These are phyloP conservation scores for Danionella cerebrum DNA, from an alignment of 2,113 vertebrate genomes.

Conservation along the genomic window DNA sequence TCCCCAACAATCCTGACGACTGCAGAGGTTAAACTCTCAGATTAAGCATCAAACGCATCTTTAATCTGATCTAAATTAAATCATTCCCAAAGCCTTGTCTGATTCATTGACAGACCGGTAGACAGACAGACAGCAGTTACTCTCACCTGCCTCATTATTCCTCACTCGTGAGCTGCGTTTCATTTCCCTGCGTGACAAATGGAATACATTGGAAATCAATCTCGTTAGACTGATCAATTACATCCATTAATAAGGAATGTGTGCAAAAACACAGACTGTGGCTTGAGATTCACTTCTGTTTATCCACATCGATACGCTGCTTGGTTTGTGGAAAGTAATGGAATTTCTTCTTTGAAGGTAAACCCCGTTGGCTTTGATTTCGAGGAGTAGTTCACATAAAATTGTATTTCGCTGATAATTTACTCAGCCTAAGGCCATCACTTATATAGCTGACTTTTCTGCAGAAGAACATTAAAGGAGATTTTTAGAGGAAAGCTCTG, in stretches of 20 bases:
- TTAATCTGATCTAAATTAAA: conserved; percentile 32
- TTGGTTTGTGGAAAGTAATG: no score
- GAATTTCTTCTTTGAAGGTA: no score
- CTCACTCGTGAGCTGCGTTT: no score
- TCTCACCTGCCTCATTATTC: background rate
- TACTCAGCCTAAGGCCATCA: no score
- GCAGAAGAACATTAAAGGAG: no score
- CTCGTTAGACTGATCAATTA: conserved; percentile 7
- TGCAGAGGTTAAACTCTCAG: conserved; percentile 12
- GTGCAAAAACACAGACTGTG: conserved; percentile 1
- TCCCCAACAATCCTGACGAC: conserved; percentile 12
- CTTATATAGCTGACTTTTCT: no score
- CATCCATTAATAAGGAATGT: conserved; percentile 33
- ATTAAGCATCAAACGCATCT: background rate
- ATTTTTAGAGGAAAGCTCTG: no score
- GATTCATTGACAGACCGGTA: conserved; percentile 1
- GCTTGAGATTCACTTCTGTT: conserved; percentile 3
- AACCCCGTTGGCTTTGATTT: background rate
- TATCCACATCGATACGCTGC: background rate
- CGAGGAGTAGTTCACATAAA: background rate
- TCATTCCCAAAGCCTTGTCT: conserved; percentile 12
- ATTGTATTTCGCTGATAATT: no score
- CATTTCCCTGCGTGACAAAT: conserved; percentile 10
- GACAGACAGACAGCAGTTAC: background rate
- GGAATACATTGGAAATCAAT: conserved; percentile 18